Evolutionary conservation across 2,113 vertebrate genomes (phyloP), one percentile per base, ranked within the genome.

Genomic region (Nothocercus julius): DNA sequence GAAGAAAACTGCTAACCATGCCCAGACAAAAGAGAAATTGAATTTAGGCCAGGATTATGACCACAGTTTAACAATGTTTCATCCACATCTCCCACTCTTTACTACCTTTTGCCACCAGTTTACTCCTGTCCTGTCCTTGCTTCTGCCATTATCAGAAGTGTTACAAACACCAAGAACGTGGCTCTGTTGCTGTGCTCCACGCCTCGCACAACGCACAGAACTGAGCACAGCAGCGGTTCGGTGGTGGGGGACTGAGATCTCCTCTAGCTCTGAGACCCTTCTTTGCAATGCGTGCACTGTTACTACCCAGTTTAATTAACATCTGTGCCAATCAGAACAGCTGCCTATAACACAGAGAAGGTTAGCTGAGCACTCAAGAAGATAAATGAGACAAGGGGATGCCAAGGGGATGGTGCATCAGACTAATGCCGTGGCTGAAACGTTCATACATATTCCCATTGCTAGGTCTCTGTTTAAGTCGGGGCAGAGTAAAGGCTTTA

Each of bases 281-380:
- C 88, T 94, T 94, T 94, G 76, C 69, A 69, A n/a, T 3, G 47
- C 76, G 82, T 76, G 40, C 85, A 79, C 88, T 66, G 86, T 87
- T 91, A 84, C 93, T 93, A 97, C 95, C 95, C 93, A 93, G 69
- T 95, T 94, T 96, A 97, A 97, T 96, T 96, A 96, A 96, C 92
- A 93, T 97, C 95, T 97, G 92, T 95, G 94, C 92, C 96, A 97
- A 96, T 97, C 95, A 96, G 83, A 92, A 88, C 90, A 95, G 96
- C 94, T 96, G 96, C 88, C 92, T 95, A 69, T 91, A 93, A 94
- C 90, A 93, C 36, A 87, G 67, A 92, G 94, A 93, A 92, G 88
- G 83, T 94, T 93, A 96, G 88, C 59, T 54, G 79, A 96, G 93
- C 94, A 63, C 94, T 93, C 93, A 96, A 38, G 93, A 95, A 96